Evolutionary conservation across 2,113 vertebrate genomes (phyloP).

Genomic region (Sylvietta virens): DNA sequence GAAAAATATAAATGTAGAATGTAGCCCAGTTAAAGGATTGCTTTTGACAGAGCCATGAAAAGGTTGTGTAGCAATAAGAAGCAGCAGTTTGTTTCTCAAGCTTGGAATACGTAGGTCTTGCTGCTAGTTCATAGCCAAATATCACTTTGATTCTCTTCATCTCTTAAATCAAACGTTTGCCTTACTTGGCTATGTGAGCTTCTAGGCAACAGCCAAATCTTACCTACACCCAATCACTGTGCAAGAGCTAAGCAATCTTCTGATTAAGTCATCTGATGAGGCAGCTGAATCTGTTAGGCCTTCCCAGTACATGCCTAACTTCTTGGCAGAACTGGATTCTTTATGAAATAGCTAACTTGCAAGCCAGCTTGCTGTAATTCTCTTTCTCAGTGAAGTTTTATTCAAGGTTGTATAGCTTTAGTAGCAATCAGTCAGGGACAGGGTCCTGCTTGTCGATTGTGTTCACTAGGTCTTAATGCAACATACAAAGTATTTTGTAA

Average conservation of each 20-base stretch:
- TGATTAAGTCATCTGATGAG: not conserved
- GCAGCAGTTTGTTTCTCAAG: not conserved
- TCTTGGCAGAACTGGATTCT: not conserved
- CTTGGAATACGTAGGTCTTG: not conserved
- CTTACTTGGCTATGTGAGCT: not conserved
- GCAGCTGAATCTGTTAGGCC: not conserved
- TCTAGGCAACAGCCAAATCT: not conserved
- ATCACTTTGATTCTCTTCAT: not conserved
- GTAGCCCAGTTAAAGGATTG: not conserved
- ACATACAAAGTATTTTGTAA: not conserved
- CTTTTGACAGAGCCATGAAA: not conserved
- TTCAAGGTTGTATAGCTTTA: not conserved
- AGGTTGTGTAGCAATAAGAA: not conserved
- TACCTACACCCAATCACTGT: not conserved
- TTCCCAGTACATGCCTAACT: not conserved
- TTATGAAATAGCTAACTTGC: not conserved
- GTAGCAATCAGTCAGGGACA: not conserved
- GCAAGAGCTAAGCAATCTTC: not conserved
- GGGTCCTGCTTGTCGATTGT: not conserved
- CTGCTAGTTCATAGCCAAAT: not conserved
- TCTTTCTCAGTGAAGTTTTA: not conserved
- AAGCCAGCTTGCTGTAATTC: not conserved
- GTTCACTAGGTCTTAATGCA: not conserved
- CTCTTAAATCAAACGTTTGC: not conserved
- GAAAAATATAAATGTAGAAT: not conserved